Base-by-base conservation (phyloP, 2,113 vertebrate species). In the Gambusia affinis region DNA sequence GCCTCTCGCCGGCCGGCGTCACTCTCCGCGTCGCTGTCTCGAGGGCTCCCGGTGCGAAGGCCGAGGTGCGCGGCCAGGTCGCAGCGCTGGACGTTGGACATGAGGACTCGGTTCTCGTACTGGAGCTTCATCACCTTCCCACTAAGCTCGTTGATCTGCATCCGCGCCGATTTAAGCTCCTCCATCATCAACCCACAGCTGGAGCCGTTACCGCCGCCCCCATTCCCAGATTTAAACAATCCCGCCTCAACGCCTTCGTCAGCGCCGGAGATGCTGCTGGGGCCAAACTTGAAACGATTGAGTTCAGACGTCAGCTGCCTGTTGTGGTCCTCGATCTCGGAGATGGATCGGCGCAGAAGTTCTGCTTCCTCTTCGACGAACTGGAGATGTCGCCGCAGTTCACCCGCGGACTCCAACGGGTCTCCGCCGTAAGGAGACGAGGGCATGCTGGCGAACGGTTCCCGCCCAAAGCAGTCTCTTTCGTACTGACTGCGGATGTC, bases 361-460 rank as follows among this genome's bases (percentile, higher is more conserved):
- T 98, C 97, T 0, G 98, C 98, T 85, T 99, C 98, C 85, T 99
- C 98, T 84, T 99, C 98, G 71, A 99, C 97, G 4, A 99, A 99
- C 81, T 99, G 98, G 72, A 99, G 93, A 88, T 99, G 97, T 17
- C 97, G 94, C 0, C 97, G 96, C 15, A 99, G 94, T 92, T 99
- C 98, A 0, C 89, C 87, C 7, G 96, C 96, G 0, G 97, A 98
- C 85, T 99, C 98, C 72, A 96, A 83, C 0, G 95, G 94, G 66
- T 99, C 98, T 0, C 95, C 96, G 0, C 95, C 95, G 0, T 96
- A 98, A 1, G 97, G 97, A 0, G 97, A 98, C 65, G 96, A 96
- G 86, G 97, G 97, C 92, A 97, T 93, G 87, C 96, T 95, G 85
- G 97, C 95, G 89, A 96, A 90, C 3, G 95, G 96, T 85, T 98